Evolutionary conservation across 1,140 invertebrate species (phyloP).

Genomic region (Anastrepha ludens): DNA sequence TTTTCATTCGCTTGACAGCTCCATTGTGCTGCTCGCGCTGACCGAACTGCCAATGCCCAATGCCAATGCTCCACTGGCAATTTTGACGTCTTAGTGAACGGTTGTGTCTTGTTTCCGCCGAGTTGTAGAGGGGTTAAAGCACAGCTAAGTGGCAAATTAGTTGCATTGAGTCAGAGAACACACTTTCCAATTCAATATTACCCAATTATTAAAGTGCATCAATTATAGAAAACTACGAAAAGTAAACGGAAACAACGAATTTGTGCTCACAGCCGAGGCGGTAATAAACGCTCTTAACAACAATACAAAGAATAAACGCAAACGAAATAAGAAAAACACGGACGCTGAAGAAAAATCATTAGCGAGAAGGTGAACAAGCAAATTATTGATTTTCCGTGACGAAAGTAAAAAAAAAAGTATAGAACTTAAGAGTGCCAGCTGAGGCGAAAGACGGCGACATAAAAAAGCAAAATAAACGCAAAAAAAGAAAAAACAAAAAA

Average conservation of each 20-base stretch:
- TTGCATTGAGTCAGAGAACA: conserved; percentile 44
- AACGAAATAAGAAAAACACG: conserved; percentile 28
- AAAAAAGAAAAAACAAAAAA: not conserved
- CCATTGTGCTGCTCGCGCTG: conserved; percentile 14
- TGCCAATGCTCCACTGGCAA: conserved; percentile 25
- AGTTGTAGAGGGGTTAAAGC: conserved; percentile 40
- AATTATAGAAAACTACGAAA: conserved; percentile 20
- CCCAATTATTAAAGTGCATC: not conserved
- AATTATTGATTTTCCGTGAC: conserved; percentile 47
- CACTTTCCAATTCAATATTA: conserved; percentile 15
- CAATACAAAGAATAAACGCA: conserved; percentile 24
- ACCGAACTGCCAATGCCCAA: not conserved
- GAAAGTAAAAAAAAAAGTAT: not conserved
- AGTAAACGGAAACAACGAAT: conserved; percentile 43
- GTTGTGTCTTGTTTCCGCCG: conserved; percentile 48
- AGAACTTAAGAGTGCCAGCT: conserved; percentile 21
- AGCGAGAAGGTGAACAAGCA: conserved; percentile 45
- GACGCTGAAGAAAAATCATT: conserved; percentile 42
- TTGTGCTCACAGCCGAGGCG: conserved; percentile 34
- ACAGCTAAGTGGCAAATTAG: conserved; percentile 30
- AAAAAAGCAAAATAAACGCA: not conserved
- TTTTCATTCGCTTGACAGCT: conserved; percentile 12
- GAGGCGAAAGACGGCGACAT: conserved; percentile 4
- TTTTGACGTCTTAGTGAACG: conserved; percentile 46
- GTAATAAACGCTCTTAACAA: conserved; percentile 19